A percentile compares a stretch with the other conserved stretches of the same genome.
Evolutionary conservation across 2,797 vertebrate species (phyloP).

Genomic region (Hyperoplus lanceolatus): DNA sequence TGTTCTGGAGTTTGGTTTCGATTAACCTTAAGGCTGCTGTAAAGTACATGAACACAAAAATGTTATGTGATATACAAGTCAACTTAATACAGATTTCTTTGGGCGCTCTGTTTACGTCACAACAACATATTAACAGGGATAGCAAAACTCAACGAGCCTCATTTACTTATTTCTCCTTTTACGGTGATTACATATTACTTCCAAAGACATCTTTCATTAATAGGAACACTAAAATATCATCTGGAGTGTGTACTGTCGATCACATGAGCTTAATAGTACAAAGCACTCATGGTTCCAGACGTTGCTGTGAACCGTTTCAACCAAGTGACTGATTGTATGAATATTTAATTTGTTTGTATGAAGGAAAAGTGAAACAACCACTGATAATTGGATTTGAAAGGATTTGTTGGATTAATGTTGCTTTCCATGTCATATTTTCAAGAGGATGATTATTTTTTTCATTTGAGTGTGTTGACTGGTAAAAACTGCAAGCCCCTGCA

Average conservation of each 20-base stretch:
- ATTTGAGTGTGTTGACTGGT: slow-evolving; percentile 30
- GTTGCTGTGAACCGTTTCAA: neutral
- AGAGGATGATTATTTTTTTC: slow-evolving; percentile 22
- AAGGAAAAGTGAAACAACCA: slow-evolving; percentile 41
- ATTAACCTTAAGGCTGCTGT: neutral
- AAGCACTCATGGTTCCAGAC: neutral
- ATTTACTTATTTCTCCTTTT: neutral
- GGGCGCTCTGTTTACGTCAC: neutral
- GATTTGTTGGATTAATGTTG: slow-evolving; percentile 64
- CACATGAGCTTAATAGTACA: neutral
- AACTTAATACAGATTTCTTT: neutral
- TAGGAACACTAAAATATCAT: neutral
- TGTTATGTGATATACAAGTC: no score
- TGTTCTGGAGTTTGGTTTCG: neutral
- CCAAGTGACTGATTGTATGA: slow-evolving; percentile 24
- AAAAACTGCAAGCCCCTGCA: slow-evolving; percentile 52
- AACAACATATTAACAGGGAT: neutral
- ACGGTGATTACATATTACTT: no score
- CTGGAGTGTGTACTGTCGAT: neutral
- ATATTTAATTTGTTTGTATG: slow-evolving; percentile 44
- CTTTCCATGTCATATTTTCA: slow-evolving; percentile 60
- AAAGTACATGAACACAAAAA: neutral
- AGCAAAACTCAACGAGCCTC: neutral
- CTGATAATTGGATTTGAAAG: slow-evolving; percentile 62
- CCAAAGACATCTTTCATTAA: neutral